phyloP scores from a whole-genome alignment of 1,140 invertebrate genomes.

The Sminthurinus signatus region DNA sequence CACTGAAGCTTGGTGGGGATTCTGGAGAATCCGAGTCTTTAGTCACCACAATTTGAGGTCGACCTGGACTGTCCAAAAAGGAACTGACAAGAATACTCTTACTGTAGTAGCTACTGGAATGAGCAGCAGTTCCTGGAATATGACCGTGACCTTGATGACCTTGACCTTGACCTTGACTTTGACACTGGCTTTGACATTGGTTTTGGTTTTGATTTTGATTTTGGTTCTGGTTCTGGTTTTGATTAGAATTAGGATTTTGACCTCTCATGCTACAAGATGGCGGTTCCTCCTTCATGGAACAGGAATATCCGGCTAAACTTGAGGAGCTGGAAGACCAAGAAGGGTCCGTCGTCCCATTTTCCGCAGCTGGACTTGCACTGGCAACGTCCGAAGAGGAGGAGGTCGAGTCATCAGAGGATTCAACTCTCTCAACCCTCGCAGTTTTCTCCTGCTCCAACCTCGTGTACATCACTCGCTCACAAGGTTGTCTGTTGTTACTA shows the following conservation, averaged over 20 bases:
- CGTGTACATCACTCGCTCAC: conserved; percentile 23
- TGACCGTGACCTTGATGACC: not conserved
- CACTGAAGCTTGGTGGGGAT: not conserved
- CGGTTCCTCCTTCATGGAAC: conserved; percentile 24
- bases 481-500: too few relatives aligned
- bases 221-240: too few relatives aligned
- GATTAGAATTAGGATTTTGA: too few relatives aligned
- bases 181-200: too few relatives aligned
- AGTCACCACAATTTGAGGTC: conserved; percentile 33
- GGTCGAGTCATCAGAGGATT: conserved; percentile 35
- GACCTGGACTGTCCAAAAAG: conserved; percentile 2
- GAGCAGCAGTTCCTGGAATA: not conserved
- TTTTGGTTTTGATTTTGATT: too few relatives aligned
- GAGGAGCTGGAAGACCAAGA: conserved; percentile 37
- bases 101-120: conserved; percentile 1
- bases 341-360: conserved; percentile 39
- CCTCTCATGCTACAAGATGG: not conserved
- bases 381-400: conserved; percentile 36
- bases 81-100: conserved; percentile 19
- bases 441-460: conserved; percentile 26
- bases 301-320: conserved; percentile 25
- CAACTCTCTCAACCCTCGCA: conserved; percentile 31
- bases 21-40: conserved; percentile 32
- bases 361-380: conserved; percentile 32
- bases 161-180: too few relatives aligned